Conservation (phyloP, 1,140 invertebrate species). For the Cardiocondyla obscurior region DNA sequence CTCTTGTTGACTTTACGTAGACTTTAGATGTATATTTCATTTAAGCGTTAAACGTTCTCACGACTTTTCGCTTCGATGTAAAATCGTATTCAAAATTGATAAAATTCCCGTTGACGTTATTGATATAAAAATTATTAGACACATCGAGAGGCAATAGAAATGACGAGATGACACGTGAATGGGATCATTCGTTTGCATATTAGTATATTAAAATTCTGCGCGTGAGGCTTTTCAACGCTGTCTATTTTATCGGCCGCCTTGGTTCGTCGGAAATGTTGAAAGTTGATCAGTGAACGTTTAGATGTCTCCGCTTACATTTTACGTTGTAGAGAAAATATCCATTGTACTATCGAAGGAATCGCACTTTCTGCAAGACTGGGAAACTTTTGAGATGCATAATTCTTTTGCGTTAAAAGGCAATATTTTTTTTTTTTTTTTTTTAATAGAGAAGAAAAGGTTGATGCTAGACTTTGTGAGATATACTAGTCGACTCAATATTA, state of each 20-base stretch:
- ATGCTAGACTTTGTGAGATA: background rate
- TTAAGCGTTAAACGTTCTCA: background rate
- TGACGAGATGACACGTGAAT: background rate
- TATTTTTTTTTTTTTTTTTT: too few species aligned
- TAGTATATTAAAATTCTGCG: too few species aligned
- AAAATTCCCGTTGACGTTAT: background rate
- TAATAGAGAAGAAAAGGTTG: background rate
- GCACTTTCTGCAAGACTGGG: background rate
- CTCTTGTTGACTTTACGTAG: constrained; percentile 1
- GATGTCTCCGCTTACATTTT: constrained; percentile 37
- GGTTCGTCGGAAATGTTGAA: background rate
- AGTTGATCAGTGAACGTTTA: background rate
- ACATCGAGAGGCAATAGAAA: background rate
- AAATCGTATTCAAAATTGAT: background rate
- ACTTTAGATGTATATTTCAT: background rate
- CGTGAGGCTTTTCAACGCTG: background rate
- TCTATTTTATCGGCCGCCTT: constrained; percentile 19
- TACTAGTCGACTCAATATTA: constrained; percentile 6
- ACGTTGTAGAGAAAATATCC: constrained; percentile 4
- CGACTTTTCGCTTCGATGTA: background rate
- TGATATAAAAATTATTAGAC: background rate
- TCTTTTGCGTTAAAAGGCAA: background rate
- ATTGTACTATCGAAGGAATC: background rate
- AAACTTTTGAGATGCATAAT: background rate
- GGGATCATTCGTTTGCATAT: background rate